Evolutionary conservation across 2,888 invertebrate genomes (phyloP), one percentile per base, ranked within the genome.

Genomic region (Orchestes rusci): DNA sequence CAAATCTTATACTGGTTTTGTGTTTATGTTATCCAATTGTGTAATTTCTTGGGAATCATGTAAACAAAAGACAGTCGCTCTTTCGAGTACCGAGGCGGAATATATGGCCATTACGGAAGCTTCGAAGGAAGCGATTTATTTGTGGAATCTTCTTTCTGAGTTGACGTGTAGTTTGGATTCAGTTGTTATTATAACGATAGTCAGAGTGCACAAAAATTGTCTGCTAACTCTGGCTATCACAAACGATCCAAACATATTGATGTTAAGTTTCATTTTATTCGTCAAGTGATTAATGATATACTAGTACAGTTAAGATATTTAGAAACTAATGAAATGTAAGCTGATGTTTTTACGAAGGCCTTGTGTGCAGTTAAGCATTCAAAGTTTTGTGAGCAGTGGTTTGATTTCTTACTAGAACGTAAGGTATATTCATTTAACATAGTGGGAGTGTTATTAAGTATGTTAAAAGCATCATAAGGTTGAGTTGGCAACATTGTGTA

Each of bases 21-120:
- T 40, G 34, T 49, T 60, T 59, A 40, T 16, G n/a, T 33, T 57
- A n/a, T 53, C 55, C 12, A 47, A 43, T 16, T 15, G 23, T 23
- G 44, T 44, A 4, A 43, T 62, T 12, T 57, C 57, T 1, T 60
- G 55, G 53, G 54, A 58, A 43, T 53, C 51, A 37, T 53, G 15
- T 27, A 63, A 59, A 49, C 60, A 60, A 36, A 54, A 43, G 37
- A 55, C 55, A n/a, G 53, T 59, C 12, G 59, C 60, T 10, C 31
- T 62, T 2, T 55, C 53, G 1, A 59, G 54, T 23, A 56, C 56
- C 5, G 57, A 60, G 45, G 57, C 59, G 1, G 56, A 59, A 44
- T 59, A 57, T 39, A 54, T 59, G 50, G 47, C 56, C 34, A 20
- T 56, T 7, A 28, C 47, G 12, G 56, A 59, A 34, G 55, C 53